These are phyloP conservation scores for Amphimallon solstitiale DNA, from an alignment of 2,888 invertebrate species.

Conservation along the genomic window DNA sequence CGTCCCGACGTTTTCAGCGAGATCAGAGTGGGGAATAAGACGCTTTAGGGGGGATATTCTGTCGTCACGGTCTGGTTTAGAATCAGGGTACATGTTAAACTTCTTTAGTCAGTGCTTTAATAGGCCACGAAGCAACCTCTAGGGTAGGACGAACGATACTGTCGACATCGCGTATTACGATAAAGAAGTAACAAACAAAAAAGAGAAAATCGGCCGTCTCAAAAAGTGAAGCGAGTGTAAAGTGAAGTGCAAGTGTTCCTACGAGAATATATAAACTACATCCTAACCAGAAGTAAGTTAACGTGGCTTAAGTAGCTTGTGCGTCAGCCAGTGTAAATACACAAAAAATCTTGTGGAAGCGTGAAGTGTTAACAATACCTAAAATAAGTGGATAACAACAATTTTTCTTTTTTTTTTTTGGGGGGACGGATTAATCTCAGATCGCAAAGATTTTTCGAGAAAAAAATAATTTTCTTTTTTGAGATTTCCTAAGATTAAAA, in stretches of 20 bases:
- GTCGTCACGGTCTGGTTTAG: constrained; percentile 60
- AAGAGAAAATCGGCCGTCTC: constrained; percentile 8
- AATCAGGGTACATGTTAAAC: constrained; percentile 59
- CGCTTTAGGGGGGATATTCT: constrained; percentile 51
- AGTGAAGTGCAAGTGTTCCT: constrained; percentile 43
- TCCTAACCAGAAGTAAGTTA: constrained; percentile 23
- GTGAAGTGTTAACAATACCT: neutral
- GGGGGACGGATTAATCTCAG: neutral
- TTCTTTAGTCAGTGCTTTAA: constrained; percentile 64
- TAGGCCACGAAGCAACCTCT: constrained; percentile 63
- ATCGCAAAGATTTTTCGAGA: neutral
- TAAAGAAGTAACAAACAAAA: constrained; percentile 8
- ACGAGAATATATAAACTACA: neutral
- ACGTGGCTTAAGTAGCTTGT: constrained; percentile 5
- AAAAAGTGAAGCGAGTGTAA: constrained; percentile 38
- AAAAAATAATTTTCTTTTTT: neutral
- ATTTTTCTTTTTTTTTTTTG: neutral
- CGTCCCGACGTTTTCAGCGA: constrained; percentile 49
- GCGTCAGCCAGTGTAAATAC: neutral
- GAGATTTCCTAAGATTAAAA: neutral
- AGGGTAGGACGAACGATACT: constrained; percentile 62
- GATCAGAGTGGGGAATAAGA: constrained; percentile 46
- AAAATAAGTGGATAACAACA: neutral
- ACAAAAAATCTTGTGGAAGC: neutral
- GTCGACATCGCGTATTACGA: constrained; percentile 57